Percentiles rank a stretch among this genome's conserved stretches.
Evolutionary conservation across 2,888 invertebrate genomes (phyloP).

Genomic region (Torymus aiolomorphi): DNA sequence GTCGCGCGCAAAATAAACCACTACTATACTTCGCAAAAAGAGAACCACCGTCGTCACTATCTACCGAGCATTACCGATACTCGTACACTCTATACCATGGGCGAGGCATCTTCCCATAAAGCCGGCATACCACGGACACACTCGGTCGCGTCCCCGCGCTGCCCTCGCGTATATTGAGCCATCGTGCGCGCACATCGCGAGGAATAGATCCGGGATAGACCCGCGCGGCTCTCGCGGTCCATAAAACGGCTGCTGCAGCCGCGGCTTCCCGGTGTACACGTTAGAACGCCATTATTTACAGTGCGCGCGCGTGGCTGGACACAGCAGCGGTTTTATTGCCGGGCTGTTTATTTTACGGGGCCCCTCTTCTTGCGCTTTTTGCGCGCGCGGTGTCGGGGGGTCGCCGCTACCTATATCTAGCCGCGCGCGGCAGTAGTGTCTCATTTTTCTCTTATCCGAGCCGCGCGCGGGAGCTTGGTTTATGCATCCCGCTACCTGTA

Average conservation of each 20-base stretch:
- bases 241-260: constrained; percentile 62
- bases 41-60: too few species aligned
- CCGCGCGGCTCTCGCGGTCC: constrained; percentile 59
- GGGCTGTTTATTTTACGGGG: constrained; percentile 51
- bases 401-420: not conserved
- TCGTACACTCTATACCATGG: too few species aligned
- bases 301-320: constrained; percentile 61
- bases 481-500: constrained; percentile 46
- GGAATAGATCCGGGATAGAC: constrained; percentile 66
- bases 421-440: not conserved
- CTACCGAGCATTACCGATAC: too few species aligned
- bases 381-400: too few species aligned
- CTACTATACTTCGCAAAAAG: too few species aligned
- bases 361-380: constrained; percentile 31
- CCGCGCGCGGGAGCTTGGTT: constrained; percentile 10
- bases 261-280: constrained; percentile 48
- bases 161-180: constrained; percentile 63
- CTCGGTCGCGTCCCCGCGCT: too few species aligned
- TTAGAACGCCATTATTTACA: constrained; percentile 69
- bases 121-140: too few species aligned
- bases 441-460: constrained; percentile 21
- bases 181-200: constrained; percentile 58
- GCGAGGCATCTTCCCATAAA: too few species aligned
- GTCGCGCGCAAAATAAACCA: constrained; percentile 5
- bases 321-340: constrained; percentile 66